Conservation (phyloP, 2,797 vertebrate genomes). For the Vipera latastei region DNA sequence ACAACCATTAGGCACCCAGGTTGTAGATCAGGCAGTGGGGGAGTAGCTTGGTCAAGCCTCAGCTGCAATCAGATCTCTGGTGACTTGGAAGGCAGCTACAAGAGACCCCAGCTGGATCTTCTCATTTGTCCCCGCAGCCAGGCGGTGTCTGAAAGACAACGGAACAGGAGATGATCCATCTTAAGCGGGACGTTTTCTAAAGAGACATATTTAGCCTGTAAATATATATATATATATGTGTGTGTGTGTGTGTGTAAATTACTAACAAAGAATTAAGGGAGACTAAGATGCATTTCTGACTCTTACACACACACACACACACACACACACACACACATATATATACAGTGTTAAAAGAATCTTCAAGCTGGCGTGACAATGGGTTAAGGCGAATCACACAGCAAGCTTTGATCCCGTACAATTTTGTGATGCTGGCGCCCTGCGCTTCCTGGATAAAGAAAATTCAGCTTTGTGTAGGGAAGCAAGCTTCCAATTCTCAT, state of each 20-base stretch:
- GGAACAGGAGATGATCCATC: not conserved
- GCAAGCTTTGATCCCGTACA: not conserved
- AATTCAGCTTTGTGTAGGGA: not conserved
- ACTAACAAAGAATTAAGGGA: no score
- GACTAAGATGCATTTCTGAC: no score
- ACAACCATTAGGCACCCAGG: not conserved
- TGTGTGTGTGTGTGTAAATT: no score
- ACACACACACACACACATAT: no score
- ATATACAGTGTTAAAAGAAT: not conserved
- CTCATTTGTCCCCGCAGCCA: slow-evolving; percentile 90
- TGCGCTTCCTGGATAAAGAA: not conserved
- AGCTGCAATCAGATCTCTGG: slow-evolving; percentile 87
- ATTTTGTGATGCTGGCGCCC: no score
- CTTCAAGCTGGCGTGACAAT: not conserved
- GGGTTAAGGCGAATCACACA: not conserved
- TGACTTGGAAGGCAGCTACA: slow-evolving; percentile 92
- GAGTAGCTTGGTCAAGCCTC: slow-evolving; percentile 72
- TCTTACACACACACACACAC: no score
- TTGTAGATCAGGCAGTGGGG: not conserved
- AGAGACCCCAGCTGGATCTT: slow-evolving; percentile 97
- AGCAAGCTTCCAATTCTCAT: not conserved
- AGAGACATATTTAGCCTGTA: not conserved
- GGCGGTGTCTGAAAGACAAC: slow-evolving; percentile 76
- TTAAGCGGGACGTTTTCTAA: not conserved
- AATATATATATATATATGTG: no score